Base-by-base conservation (phyloP, 2,888 invertebrate species). In the Anticlea derivata region DNA sequence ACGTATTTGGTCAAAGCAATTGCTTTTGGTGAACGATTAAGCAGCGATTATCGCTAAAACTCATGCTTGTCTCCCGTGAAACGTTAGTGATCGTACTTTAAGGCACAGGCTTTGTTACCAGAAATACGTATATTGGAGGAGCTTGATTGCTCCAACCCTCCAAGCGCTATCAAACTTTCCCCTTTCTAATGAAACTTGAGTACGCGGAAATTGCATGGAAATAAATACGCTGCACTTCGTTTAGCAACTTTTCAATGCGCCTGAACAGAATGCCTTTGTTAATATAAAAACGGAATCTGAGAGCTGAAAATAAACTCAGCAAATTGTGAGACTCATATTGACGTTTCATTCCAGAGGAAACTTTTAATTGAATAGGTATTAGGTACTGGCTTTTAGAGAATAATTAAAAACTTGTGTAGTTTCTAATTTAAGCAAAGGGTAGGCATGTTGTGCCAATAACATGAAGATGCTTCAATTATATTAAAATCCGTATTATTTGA, bases 241-340 rank as follows among this genome's bases (percentile, higher is more conserved):
- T 76, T 66, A 75, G 72, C 65, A 85, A 85, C 78, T 83, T 86
- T 79, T 77, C 78, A 86, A 84, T 80, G 75, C 73, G 65, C 74
- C 70, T 63, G 68, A 76, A 75, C 70, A 69, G 65, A 75, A 77
- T 65, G 72, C 81, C 68, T 84, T 86, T 87, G 84, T 86, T 83
- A 80, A 80, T 81, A 80, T 74, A 73, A 80, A 80, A 79, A 66
- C 75, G 70, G 73, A 68, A 68, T 73, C 64, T 65, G 65, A 75
- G 76, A 68, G 68, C 71, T 68, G 68, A 73, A 76, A 78, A 72
- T 70, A 71, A 75, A 70, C 60, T 65, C 50, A 30, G 61, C 61
- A 62, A 68, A 69, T 68, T 69, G 64, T 34, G 65, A 71, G 66
- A 68, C 68, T 65, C 61, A 46, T 55, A 55, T 53, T 53, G 41